phyloP scores from a whole-genome alignment of 2,113 vertebrate species.

The Pongo abelii region DNA sequence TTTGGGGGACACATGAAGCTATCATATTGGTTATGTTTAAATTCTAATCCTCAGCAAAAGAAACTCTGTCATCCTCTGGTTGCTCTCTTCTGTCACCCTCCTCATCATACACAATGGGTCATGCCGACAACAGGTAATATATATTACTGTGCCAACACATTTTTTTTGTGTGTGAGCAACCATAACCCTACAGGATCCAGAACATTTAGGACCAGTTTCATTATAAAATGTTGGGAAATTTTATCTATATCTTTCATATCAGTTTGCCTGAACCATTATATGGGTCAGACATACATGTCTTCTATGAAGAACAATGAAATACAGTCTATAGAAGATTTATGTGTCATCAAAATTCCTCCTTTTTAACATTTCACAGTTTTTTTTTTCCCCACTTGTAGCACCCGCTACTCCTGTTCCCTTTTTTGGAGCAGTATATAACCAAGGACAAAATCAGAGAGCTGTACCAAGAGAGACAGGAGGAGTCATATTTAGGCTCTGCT shows the following conservation, averaged over 20 bases:
- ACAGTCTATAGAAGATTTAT: background rate
- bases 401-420: background rate
- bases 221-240: background rate
- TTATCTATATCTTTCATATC: background rate
- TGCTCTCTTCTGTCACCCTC: background rate
- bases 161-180: background rate
- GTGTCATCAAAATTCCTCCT: background rate
- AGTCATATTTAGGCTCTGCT: background rate
- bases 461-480: background rate
- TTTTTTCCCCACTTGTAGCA: background rate
- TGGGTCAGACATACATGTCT: background rate
- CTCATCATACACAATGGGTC: background rate
- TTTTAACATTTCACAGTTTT: background rate
- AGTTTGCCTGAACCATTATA: background rate
- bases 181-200: fast-evolving
- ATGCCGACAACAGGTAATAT: background rate
- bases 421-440: background rate
- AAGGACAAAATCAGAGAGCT: background rate
- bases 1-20: background rate
- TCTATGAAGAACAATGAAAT: background rate
- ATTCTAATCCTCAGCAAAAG: background rate
- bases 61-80: background rate
- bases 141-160: background rate
- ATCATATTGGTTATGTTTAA: background rate
- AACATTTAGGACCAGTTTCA: background rate